Percentiles rank a stretch among this genome's conserved stretches.
Evolutionary conservation across 2,113 vertebrate genomes (phyloP).

Genomic region (Sisor rabdophorus): DNA sequence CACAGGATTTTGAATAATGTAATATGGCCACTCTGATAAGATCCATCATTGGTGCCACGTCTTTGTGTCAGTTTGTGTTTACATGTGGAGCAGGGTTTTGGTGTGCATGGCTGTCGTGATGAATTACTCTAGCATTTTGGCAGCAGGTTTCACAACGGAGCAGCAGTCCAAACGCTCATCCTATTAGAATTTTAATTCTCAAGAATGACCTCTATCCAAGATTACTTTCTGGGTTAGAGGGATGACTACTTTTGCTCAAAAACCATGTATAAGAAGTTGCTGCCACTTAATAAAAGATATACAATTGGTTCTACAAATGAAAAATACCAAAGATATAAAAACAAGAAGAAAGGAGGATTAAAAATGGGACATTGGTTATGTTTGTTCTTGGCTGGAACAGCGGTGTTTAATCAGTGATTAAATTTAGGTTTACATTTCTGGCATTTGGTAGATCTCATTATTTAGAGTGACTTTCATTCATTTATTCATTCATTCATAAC

Average conservation of each 20-base stretch:
- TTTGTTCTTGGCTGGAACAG: background rate
- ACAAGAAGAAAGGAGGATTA: background rate
- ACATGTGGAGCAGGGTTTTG: background rate
- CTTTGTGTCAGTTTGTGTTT: background rate
- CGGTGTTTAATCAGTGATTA: constrained; percentile 9
- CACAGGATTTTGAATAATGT: background rate
- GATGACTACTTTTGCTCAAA: background rate
- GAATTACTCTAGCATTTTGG: background rate
- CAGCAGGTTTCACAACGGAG: background rate
- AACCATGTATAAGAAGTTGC: background rate
- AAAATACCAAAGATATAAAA: no score
- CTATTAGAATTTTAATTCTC: background rate
- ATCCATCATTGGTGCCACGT: background rate
- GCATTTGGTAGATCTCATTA: no score
- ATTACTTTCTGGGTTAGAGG: background rate
- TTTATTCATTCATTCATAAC: no score
- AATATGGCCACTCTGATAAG: background rate
- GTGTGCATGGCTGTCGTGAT: background rate
- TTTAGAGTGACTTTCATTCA: no score
- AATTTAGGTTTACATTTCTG: no score
- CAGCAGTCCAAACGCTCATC: background rate
- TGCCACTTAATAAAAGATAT: background rate
- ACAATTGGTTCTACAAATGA: background rate
- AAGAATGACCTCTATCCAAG: background rate
- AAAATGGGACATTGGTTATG: background rate